Conservation (phyloP, 2,797 vertebrate genomes). For the Melanogrammus aeglefinus region DNA sequence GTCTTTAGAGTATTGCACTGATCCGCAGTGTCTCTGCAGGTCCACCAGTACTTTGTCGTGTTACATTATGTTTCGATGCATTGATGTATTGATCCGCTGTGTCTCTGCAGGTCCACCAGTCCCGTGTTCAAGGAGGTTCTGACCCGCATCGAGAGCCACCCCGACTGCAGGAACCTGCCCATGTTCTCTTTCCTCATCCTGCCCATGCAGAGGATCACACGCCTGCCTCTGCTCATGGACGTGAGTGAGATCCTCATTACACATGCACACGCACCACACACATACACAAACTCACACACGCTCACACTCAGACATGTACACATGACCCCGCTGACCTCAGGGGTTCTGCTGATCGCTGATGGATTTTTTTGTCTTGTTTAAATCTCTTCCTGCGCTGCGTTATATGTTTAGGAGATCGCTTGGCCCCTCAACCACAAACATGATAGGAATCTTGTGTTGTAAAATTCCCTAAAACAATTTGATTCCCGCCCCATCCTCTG, state of each 20-base stretch:
- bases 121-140: slow-evolving; percentile 86
- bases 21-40: slow-evolving; percentile 54
- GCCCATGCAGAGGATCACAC: slow-evolving; percentile 97
- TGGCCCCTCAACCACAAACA: neutral
- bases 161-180: slow-evolving; percentile 90
- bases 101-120: slow-evolving; percentile 79
- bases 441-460: neutral
- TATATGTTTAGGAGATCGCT: neutral
- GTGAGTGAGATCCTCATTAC: slow-evolving; percentile 73
- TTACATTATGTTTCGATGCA: too few species aligned
- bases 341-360: neutral
- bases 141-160: slow-evolving; percentile 83
- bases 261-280: neutral
- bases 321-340: neutral
- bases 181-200: slow-evolving; percentile 99
- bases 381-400: neutral
- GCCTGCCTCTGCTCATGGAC: slow-evolving; percentile 94
- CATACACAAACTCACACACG: neutral
- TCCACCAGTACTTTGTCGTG: slow-evolving; percentile 75
- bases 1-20: neutral
- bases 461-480: neutral
- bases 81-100: neutral
- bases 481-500: too few species aligned
- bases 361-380: neutral
- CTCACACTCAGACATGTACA: neutral